Percentiles rank a stretch among this genome's conserved stretches.
Conservation (phyloP, 2,113 vertebrate species). For the Phodopus roborovskii region DNA sequence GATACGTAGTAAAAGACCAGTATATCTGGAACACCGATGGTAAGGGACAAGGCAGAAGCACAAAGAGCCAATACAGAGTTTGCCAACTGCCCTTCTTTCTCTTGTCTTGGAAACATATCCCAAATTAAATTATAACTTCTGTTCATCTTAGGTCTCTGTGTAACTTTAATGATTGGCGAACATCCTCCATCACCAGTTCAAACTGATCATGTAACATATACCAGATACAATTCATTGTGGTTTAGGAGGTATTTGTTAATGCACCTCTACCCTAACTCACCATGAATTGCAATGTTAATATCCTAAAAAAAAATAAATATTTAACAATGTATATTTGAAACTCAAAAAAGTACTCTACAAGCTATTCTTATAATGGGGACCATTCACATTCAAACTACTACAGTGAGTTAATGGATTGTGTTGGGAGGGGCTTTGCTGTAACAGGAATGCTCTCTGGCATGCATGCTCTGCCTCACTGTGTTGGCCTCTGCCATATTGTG, state of each 20-base stretch:
- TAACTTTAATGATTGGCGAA: not conserved
- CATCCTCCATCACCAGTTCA: not conserved
- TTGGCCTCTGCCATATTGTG: not conserved
- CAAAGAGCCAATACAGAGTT: not conserved
- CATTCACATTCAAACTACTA: not conserved
- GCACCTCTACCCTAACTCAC: not conserved
- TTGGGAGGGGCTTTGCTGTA: not conserved
- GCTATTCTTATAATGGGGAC: not conserved
- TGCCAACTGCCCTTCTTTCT: not conserved
- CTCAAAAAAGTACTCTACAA: constrained; percentile 3
- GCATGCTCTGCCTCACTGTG: not conserved
- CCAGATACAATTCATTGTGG: constrained; percentile 41
- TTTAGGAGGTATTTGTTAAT: constrained; percentile 31
- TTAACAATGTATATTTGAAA: not conserved
- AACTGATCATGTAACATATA: not conserved
- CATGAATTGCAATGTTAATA: not conserved
- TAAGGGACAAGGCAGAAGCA: not conserved
- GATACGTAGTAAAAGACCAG: not conserved
- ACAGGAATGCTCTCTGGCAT: not conserved
- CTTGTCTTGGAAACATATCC: constrained; percentile 16
- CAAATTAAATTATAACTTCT: not conserved
- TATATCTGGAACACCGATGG: not conserved
- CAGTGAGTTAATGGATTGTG: not conserved
- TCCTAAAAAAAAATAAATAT: constrained; percentile 23
- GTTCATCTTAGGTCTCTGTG: not conserved